Percentiles rank a stretch among this genome's conserved stretches.
Evolutionary conservation across 35 echinoderm and acorn worm genomes (phyloP).

Genomic region (Hemicentrotus pulcherrimus): DNA sequence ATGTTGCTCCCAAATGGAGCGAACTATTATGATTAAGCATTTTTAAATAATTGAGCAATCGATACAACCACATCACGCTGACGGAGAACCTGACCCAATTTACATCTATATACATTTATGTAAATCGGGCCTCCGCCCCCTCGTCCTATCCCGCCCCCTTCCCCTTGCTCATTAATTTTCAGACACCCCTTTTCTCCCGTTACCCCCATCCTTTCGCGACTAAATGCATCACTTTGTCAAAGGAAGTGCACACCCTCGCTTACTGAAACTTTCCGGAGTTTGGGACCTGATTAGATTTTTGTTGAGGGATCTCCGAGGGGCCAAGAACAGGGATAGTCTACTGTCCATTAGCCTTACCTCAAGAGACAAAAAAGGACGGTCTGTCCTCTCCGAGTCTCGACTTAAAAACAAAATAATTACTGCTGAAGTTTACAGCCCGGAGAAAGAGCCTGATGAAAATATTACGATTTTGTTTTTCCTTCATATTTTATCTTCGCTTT

Average conservation of each 20-base stretch:
- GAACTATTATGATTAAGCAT: too few relatives aligned
- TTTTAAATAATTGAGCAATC: too few relatives aligned
- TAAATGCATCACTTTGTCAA: not conserved
- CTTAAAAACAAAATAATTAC: too few relatives aligned
- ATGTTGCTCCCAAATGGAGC: too few relatives aligned
- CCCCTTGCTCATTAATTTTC: not conserved
- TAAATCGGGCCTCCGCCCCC: not conserved
- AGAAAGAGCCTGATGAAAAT: too few relatives aligned
- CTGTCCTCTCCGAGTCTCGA: too few relatives aligned
- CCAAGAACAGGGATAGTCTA: not conserved
- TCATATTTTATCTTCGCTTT: too few relatives aligned
- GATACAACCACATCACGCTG: too few relatives aligned
- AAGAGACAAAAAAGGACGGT: not conserved
- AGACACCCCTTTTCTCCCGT: not conserved
- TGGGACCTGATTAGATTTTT: slow-evolving; percentile 11
- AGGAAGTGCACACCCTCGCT: slow-evolving; percentile 15
- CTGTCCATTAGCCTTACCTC: not conserved
- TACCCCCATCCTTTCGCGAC: not conserved
- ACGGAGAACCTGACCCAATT: not conserved
- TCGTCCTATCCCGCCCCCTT: not conserved
- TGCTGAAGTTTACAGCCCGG: too few relatives aligned
- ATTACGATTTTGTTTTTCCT: too few relatives aligned
- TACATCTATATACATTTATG: not conserved
- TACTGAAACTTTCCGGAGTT: not conserved
- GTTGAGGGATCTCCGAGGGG: slow-evolving; percentile 7